Conservation (phyloP, 2,888 invertebrate genomes). For the Lasius platythorax region DNA sequence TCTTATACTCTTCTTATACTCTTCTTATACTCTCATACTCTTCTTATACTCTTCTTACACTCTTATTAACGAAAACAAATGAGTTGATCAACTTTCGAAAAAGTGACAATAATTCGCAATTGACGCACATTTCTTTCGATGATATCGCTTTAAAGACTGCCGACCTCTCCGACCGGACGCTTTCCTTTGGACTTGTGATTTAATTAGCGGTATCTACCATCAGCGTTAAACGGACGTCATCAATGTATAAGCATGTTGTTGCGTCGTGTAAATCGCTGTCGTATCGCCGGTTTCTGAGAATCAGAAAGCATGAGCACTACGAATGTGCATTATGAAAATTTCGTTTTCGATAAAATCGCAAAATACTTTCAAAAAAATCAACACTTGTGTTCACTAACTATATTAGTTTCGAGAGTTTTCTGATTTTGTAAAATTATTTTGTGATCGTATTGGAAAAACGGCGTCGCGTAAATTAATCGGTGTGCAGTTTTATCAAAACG, state of each 20-base stretch:
- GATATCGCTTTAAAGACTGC: constrained; percentile 32
- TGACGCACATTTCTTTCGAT: constrained; percentile 38
- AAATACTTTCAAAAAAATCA: background rate
- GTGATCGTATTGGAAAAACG: background rate
- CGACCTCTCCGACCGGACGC: background rate
- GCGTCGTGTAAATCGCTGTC: constrained; percentile 27
- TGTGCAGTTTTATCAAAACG: background rate
- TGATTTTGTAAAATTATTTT: background rate
- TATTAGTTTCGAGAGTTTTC: background rate
- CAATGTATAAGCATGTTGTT: constrained; percentile 10
- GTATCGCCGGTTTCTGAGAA: background rate
- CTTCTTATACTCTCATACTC: too few species aligned
- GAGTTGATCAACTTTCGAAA: background rate
- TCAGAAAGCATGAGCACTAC: background rate
- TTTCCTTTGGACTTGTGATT: constrained; percentile 36
- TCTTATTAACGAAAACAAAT: background rate
- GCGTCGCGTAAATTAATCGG: background rate
- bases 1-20: too few species aligned
- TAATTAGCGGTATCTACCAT: constrained; percentile 45
- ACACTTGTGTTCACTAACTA: background rate
- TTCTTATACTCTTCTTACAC: background rate
- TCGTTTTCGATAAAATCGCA: background rate
- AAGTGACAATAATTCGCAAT: constrained; percentile 10
- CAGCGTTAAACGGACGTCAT: constrained; percentile 35
- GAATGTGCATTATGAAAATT: background rate